Evolutionary conservation across 1,140 invertebrate genomes (phyloP).

Genomic region (Lithobius niger): DNA sequence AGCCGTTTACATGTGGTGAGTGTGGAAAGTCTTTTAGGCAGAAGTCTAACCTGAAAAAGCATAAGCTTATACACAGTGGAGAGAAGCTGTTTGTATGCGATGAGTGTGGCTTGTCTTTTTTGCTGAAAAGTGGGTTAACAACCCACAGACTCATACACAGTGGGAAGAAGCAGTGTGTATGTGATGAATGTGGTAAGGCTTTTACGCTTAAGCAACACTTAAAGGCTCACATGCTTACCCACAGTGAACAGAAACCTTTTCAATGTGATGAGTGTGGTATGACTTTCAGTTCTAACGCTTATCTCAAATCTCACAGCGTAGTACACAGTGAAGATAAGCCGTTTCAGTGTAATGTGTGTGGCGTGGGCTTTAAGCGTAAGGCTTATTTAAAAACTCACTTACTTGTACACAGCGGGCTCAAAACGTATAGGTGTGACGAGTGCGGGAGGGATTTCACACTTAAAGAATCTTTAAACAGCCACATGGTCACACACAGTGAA

Average conservation of each 20-base stretch:
- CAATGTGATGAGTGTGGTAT: neutral
- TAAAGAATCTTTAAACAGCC: neutral
- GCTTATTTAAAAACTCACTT: too few relatives aligned
- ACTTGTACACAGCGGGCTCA: neutral
- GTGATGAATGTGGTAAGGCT: slow-evolving; percentile 26
- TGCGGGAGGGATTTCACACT: neutral
- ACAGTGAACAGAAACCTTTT: neutral
- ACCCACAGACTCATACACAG: too few relatives aligned
- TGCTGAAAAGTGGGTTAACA: too few relatives aligned
- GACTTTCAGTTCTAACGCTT: neutral
- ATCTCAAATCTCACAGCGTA: neutral
- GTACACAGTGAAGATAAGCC: neutral
- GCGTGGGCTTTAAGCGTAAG: too few relatives aligned
- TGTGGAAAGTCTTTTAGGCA: too few relatives aligned
- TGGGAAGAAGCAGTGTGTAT: too few relatives aligned
- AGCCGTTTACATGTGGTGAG: too few relatives aligned
- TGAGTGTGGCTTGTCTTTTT: too few relatives aligned
- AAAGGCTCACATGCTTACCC: slow-evolving; percentile 18
- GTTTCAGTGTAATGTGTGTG: neutral
- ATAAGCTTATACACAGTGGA: too few relatives aligned
- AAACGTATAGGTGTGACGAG: neutral
- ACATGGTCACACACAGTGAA: neutral
- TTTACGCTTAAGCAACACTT: slow-evolving; percentile 30
- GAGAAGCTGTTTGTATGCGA: too few relatives aligned
- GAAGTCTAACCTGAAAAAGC: too few relatives aligned